Conservation (phyloP, 2,888 invertebrate genomes). For the Drosophila neonasuta region DNA sequence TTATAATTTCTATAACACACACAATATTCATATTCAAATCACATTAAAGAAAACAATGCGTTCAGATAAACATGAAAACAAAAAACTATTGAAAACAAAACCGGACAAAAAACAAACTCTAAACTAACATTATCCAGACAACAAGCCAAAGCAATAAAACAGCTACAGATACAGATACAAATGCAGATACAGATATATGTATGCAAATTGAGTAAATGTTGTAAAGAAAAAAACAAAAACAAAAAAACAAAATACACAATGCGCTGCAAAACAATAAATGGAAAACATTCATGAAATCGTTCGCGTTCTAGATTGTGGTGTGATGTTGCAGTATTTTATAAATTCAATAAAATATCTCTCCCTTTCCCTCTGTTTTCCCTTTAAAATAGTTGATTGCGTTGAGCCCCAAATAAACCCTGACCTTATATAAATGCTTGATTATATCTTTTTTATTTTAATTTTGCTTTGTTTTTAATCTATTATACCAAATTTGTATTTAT, state of each 20-base stretch:
- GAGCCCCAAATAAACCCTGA: background rate
- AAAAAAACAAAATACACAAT: background rate
- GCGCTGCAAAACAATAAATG: constrained; percentile 16
- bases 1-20: background rate
- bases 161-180: constrained; percentile 14
- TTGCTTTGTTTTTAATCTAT: constrained; percentile 13
- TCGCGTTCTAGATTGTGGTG: constrained; percentile 5
- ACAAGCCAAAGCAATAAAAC: constrained; percentile 3
- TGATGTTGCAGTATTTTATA: constrained; percentile 1
- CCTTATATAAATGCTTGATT: constrained; percentile 2
- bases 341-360: background rate
- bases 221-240: constrained; percentile 12
- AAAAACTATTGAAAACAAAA: background rate
- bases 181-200: constrained; percentile 29
- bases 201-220: constrained; percentile 46
- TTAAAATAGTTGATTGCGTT: constrained; percentile 13
- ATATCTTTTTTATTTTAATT: constrained; percentile 34
- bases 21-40: background rate
- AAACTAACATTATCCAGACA: background rate
- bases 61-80: background rate
- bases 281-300: background rate
- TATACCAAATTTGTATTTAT: constrained; percentile 16
- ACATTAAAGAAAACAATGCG: background rate
- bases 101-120: background rate
- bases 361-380: background rate